Base-by-base conservation (phyloP, 1,140 invertebrate genomes). In the Telenomus remus region DNA sequence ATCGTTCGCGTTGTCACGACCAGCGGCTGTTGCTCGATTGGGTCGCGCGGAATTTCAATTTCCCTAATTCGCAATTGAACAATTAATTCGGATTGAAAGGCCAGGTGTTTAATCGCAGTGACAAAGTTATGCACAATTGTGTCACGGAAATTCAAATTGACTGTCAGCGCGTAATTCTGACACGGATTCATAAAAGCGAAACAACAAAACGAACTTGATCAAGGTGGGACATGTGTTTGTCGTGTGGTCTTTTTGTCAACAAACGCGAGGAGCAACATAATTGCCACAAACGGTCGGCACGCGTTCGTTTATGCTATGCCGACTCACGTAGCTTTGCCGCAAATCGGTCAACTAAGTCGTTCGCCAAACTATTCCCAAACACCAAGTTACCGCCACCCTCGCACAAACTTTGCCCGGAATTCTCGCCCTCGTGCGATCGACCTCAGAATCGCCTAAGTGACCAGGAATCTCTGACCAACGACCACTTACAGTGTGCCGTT, bases 361-460 rank as follows among this genome's bases (percentile, higher is more conserved):
- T 64, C 50, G 51, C 60, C 78, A 60, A 87, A 87, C 84, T 85
- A 85, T 85, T 82, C 79, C 50, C 76, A 84, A 82, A 70, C 82
- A 80, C 75, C 81, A 82, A 85, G 81, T 27, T 27, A 84, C 81
- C 80, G 70, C 78, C 75, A 78, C 48, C 57, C 65, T 64, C 27
- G 63, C 78, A 85, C 85, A 27, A 27, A 85, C 83, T 83, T 76
- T 0, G 14, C 1, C n/a, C 57, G 53, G 47, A 65, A 75, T 59
- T 78, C 75, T 76, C 79, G 65, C 70, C 79, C 80, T 77, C 76
- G 16, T 47, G 72, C 66, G 44, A 71, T 75, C 68, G 56, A 72
- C 80, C 71, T 74, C 73, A 57, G 65, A 75, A 76, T 77, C 74
- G 71, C 64, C 73, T 68, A 72, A 81, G 76, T 77, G 79, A 79